phyloP scores from a whole-genome alignment of 2,113 vertebrate species.

The Cyanoliseus patagonus region DNA sequence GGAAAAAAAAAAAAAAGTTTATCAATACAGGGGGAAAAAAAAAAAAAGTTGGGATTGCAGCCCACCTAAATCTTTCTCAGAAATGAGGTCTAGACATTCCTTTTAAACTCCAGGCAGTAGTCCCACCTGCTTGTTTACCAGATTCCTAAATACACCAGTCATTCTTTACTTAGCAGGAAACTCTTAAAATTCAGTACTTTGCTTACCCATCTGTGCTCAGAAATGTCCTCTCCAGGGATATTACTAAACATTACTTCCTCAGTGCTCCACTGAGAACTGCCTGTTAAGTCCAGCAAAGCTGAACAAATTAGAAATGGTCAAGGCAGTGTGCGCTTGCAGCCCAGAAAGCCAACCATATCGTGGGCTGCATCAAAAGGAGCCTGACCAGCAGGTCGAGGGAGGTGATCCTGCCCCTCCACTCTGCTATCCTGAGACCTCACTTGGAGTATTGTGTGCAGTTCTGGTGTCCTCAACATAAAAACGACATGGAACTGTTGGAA shows the following conservation, averaged over 20 bases:
- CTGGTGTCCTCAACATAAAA: too few species aligned
- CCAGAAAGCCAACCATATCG: too few species aligned
- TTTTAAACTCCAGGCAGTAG: background rate
- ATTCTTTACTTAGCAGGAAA: background rate
- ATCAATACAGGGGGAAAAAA: background rate
- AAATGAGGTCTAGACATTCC: constrained; percentile 2
- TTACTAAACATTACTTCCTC: background rate
- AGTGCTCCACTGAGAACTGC: background rate
- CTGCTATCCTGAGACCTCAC: too few species aligned
- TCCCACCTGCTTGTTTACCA: constrained; percentile 28
- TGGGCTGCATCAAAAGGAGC: too few species aligned
- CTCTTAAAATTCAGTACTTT: background rate
- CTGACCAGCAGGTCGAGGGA: too few species aligned
- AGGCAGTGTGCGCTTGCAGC: background rate
- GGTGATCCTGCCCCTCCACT: too few species aligned
- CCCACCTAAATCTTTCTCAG: background rate
- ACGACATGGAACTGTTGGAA: too few species aligned
- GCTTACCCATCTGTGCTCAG: background rate
- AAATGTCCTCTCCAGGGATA: constrained; percentile 3
- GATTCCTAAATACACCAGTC: constrained; percentile 11
- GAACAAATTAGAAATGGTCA: background rate
- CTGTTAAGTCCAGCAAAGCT: background rate
- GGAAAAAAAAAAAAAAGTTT: background rate
- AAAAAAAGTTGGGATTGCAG: background rate
- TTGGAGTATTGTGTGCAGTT: too few species aligned